Conservation (phyloP, 2,113 vertebrate genomes). For the Leptobrachium ailaonicum region DNA sequence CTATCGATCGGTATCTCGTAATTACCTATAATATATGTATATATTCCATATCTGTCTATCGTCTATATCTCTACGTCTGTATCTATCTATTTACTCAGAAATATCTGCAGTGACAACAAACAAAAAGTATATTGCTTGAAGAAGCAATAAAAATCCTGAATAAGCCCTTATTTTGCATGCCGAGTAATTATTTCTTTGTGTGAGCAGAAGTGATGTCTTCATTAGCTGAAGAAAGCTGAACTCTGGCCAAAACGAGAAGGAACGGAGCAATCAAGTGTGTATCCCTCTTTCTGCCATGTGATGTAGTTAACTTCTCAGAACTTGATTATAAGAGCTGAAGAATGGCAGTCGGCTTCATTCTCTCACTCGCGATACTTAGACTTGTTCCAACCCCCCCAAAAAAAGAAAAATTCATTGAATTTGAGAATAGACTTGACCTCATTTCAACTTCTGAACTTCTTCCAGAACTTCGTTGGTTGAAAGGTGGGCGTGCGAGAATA, state of each 20-base stretch:
- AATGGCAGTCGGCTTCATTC: neutral
- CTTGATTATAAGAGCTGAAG: no score
- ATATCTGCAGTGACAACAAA: no score
- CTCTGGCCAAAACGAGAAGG: neutral
- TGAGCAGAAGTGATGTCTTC: neutral
- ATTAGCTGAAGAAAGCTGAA: neutral
- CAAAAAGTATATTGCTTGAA: no score
- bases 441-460: constrained; percentile 25
- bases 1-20: no score
- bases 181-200: neutral
- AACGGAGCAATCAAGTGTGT: neutral
- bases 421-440: constrained; percentile 18
- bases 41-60: no score
- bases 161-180: constrained; percentile 53
- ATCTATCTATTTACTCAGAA: no score
- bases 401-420: neutral
- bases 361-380: neutral
- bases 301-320: neutral
- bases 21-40: no score
- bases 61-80: no score
- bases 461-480: constrained; percentile 33
- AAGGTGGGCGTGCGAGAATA: neutral
- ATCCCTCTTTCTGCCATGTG: neutral
- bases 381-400: neutral
- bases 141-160: constrained; percentile 45